A percentile compares a stretch with the other conserved stretches of the same genome.
Conservation (phyloP, 2,113 vertebrate species). For the Cettia cetti region DNA sequence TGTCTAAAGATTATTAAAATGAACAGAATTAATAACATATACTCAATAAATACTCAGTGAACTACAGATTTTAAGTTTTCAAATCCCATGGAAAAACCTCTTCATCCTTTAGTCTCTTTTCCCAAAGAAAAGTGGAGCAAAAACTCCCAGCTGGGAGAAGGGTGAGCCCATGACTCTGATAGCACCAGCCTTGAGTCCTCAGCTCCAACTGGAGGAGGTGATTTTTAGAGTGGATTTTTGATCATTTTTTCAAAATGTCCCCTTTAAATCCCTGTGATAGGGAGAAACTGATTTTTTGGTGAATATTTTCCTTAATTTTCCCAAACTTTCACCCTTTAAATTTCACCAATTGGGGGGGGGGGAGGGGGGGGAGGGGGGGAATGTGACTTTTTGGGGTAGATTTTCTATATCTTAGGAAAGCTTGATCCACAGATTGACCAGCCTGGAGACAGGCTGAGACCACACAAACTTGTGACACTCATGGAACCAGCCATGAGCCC, state of each 20-base stretch:
- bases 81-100: not conserved
- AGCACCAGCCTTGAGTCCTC: not conserved
- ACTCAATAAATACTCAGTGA: not conserved
- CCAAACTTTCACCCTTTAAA: not conserved
- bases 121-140: not conserved
- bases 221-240: not conserved
- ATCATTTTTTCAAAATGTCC: not conserved
- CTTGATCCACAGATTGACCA: fast-evolving
- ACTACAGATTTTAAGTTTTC: not conserved
- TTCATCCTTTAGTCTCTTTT: not conserved
- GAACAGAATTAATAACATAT: not conserved
- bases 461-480: fast-evolving
- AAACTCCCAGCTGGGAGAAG: not conserved
- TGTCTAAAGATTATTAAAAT: not conserved
- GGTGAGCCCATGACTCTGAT: fast-evolving
- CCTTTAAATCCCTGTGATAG: not conserved
- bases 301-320: not conserved
- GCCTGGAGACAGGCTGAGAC: not conserved
- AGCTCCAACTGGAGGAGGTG: not conserved
- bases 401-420: not conserved
- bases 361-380: too few relatives aligned
- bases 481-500: fast-evolving
- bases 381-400: fast-evolving
- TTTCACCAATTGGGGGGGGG: fast-evolving
- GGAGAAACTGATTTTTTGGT: not conserved